Evolutionary conservation across 2,888 invertebrate genomes (phyloP), one percentile per base, ranked within the genome.

Genomic region (Pteria penguin): DNA sequence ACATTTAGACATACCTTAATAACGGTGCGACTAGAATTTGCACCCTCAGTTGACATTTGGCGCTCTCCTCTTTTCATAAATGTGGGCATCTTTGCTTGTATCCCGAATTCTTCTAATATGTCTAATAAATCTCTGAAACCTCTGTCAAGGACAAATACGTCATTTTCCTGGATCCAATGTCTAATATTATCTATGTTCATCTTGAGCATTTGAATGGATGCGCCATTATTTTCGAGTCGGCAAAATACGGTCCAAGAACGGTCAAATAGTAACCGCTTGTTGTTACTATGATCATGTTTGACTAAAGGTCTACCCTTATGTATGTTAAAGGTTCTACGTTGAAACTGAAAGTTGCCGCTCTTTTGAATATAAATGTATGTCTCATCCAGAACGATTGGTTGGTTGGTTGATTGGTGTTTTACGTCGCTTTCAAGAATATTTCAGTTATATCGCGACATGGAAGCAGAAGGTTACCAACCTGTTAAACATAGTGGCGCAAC

Each of bases 1-100:
- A n/a, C n/a, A n/a, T n/a, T n/a, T n/a, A n/a, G 79, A 77, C 72
- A 78, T 79, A 14, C 79, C 72, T 79, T 78, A 18, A 79, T 82
- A 1, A 82, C 80, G n/a, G 73, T 55, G 63, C 77, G 27, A 45
- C 75, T 75, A 14, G 65, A 33, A 54, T 80, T 82, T 14, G 80
- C 74, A 32, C 75, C 75, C 26, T 73, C 74, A 11, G 72, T 72
- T 4, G 68, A 18, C 67, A 80, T 54, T 52, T 82, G 80, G 27
- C 73, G 80, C 31, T 78, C 52, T 22, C 77, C 80, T 58, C 63
- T 73, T 18, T 55, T 54, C 26, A 75, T n/a, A 32, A 82, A 78
- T 0, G 67, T 45, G 11, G 73, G 78, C 69, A 79, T 79, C 26
- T 73, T 63, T 0, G 79, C 68, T 45, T 70, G 14, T 8, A 80